Percentiles rank a stretch among this genome's conserved stretches.
phyloP scores from a whole-genome alignment of 2,113 vertebrate species.

The Pipra filicauda region DNA sequence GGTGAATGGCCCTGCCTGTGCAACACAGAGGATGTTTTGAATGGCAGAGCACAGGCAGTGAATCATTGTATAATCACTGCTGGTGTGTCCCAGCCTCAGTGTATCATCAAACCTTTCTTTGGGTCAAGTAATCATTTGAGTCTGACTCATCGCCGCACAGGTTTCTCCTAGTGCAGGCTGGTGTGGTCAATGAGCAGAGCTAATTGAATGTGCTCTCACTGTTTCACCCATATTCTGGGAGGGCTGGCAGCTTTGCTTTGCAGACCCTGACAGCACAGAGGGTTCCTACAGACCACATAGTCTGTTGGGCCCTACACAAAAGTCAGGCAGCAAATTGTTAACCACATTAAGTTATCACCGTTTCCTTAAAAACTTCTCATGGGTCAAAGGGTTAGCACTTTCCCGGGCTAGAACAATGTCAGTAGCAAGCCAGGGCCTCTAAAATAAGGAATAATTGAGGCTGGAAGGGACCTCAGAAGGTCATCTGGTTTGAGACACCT shows the following conservation, averaged over 20 bases:
- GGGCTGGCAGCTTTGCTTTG: background rate
- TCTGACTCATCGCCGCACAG: background rate
- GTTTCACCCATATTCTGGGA: accelerated
- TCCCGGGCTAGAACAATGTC: background rate
- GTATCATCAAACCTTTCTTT: conserved; percentile 20
- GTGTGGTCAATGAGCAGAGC: background rate
- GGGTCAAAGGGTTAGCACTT: background rate
- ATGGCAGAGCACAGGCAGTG: conserved; percentile 28
- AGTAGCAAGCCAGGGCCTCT: background rate
- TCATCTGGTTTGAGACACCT: background rate
- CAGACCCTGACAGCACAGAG: background rate
- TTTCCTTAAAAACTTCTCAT: background rate
- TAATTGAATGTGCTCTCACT: background rate
- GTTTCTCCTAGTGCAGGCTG: background rate
- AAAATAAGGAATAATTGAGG: background rate
- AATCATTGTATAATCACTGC: conserved; percentile 46
- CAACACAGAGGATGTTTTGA: conserved; percentile 54
- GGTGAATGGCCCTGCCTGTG: background rate
- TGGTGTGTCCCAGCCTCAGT: conserved; percentile 17
- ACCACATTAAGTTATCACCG: background rate
- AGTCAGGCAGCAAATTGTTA: background rate
- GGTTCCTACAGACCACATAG: background rate
- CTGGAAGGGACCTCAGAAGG: background rate
- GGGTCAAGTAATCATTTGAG: conserved; percentile 19
- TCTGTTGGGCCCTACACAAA: background rate